Evolutionary conservation across 2,888 invertebrate genomes (phyloP).

Genomic region (Tetragonula carbonaria): DNA sequence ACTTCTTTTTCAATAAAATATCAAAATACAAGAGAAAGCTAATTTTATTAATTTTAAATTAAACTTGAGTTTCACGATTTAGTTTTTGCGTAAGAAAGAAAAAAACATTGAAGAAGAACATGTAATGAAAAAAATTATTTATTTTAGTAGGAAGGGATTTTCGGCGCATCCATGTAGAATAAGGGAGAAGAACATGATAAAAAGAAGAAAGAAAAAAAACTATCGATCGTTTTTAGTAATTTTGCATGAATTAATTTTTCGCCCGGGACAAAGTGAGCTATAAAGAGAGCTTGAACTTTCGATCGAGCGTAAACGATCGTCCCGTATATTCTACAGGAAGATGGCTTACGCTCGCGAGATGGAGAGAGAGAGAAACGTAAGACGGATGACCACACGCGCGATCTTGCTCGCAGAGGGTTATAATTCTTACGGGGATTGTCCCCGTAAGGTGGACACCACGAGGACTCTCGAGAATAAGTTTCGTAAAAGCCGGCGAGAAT

Average conservation of each 20-base stretch:
- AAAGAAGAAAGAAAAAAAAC: background rate
- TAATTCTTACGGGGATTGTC: background rate
- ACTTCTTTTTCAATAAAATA: too few relatives aligned
- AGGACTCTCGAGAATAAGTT: background rate
- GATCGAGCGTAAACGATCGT: background rate
- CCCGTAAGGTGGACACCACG: background rate
- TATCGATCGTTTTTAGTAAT: background rate
- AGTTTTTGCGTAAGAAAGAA: too few relatives aligned
- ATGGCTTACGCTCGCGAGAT: background rate
- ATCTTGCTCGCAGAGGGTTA: background rate
- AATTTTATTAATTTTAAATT: too few relatives aligned
- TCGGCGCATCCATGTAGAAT: too few relatives aligned
- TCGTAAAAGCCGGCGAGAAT: background rate
- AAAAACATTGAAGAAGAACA: too few relatives aligned
- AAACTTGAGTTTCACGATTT: too few relatives aligned
- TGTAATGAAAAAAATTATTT: too few relatives aligned
- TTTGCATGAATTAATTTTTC: background rate
- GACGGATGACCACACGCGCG: background rate
- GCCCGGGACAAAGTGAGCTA: background rate
- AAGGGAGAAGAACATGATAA: background rate
- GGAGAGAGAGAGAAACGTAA: background rate
- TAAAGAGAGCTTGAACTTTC: background rate
- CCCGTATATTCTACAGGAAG: background rate
- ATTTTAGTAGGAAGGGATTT: too few relatives aligned
- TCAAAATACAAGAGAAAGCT: too few relatives aligned